These are phyloP conservation scores for Selene dorsalis DNA, from an alignment of 2,797 vertebrate species.

Conservation along the genomic window DNA sequence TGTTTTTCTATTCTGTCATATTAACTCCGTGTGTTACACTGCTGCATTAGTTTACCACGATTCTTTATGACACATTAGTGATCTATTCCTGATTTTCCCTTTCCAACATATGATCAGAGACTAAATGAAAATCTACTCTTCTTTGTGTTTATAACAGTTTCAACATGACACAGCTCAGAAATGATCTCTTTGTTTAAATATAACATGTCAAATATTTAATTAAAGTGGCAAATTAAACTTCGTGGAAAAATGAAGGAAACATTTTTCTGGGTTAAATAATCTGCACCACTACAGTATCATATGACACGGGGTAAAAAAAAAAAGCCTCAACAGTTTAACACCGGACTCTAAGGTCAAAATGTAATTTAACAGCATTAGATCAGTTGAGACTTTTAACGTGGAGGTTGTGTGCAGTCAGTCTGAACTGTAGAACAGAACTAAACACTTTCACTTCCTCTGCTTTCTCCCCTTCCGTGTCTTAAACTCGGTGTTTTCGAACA, in stretches of 20 bases:
- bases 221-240: not conserved
- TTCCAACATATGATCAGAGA: too few species aligned
- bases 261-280: not conserved
- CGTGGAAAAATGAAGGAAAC: not conserved
- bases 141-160: not conserved
- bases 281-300: not conserved
- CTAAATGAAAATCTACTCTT: too few species aligned
- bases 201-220: not conserved
- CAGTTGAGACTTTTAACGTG: not conserved
- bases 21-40: too few species aligned
- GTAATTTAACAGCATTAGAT: not conserved
- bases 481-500: not conserved
- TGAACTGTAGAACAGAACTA: not conserved
- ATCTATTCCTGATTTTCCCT: too few species aligned
- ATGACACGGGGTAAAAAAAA: too few species aligned
- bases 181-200: not conserved
- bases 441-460: constrained; percentile 22
- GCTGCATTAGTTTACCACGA: too few species aligned
- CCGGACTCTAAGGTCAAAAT: not conserved
- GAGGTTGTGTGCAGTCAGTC: not conserved
- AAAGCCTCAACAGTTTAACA: not conserved
- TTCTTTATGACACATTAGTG: too few species aligned
- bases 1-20: too few species aligned
- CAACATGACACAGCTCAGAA: too few species aligned
- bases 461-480: too few species aligned